Percentiles rank a stretch among this genome's conserved stretches.
Evolutionary conservation across 2,888 invertebrate species (phyloP).

Genomic region (Pomacea canaliculata): DNA sequence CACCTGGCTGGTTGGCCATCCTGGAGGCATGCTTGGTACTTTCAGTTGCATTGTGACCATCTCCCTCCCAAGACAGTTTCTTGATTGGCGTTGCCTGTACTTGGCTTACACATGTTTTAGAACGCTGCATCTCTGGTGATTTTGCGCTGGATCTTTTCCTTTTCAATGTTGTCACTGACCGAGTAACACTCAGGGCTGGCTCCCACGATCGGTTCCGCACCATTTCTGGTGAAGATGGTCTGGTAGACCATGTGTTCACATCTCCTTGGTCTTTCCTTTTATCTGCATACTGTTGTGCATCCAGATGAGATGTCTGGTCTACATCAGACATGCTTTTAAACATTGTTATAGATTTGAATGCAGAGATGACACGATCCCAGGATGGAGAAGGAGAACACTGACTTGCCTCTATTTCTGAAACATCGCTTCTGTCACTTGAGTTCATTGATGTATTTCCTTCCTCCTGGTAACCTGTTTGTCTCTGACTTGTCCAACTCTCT

Average conservation of each 20-base stretch:
- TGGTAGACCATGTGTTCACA: neutral
- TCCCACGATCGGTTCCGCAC: neutral
- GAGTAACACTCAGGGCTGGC: slow-evolving; percentile 9
- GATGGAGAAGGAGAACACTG: slow-evolving; percentile 11
- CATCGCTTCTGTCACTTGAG: slow-evolving; percentile 10
- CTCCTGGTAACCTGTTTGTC: neutral
- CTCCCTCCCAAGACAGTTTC: neutral
- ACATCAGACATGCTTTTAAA: neutral
- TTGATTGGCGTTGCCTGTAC: neutral
- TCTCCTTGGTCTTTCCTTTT: neutral
- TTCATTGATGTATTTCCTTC: neutral
- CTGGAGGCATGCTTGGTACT: neutral
- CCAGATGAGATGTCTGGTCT: neutral
- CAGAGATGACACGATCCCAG: slow-evolving; percentile 11
- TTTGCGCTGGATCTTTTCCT: neutral
- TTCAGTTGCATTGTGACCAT: neutral
- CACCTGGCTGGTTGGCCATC: neutral
- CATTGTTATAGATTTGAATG: slow-evolving; percentile 3
- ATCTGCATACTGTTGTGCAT: neutral
- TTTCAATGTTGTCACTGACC: slow-evolving; percentile 8
- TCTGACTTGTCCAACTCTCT: neutral
- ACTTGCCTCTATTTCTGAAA: slow-evolving; percentile 24
- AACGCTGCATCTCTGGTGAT: neutral
- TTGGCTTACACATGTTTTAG: neutral
- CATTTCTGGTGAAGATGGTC: neutral